Conservation (phyloP, 2,797 vertebrate species). For the Mormyrops boulengeri region DNA sequence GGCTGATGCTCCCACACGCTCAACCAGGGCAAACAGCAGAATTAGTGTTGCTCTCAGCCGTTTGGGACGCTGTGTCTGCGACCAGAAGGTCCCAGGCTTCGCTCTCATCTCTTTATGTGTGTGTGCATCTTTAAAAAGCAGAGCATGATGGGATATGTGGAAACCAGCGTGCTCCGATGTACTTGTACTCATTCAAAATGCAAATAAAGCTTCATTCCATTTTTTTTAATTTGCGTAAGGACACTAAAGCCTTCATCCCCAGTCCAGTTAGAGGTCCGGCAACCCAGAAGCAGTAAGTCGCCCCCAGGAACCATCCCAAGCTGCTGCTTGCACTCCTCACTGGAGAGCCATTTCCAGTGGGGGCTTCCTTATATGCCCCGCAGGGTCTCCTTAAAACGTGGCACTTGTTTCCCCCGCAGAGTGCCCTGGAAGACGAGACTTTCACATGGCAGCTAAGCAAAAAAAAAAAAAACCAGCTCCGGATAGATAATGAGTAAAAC, state of each 20-base stretch:
- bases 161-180: not conserved
- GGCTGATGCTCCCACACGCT: not conserved
- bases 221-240: not conserved
- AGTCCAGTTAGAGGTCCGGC: not conserved
- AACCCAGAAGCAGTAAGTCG: not conserved
- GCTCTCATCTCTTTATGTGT: not conserved
- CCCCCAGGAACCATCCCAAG: not conserved
- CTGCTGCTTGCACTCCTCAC: not conserved
- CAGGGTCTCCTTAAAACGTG: not conserved
- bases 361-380: not conserved
- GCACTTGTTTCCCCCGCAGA: not conserved
- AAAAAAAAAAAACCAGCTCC: not conserved
- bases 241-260: not conserved
- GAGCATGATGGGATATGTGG: not conserved
- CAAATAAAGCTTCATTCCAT: not conserved
- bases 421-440: slow-evolving; percentile 5
- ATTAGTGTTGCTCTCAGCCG: not conserved
- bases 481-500: slow-evolving; percentile 31
- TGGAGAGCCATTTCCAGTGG: not conserved
- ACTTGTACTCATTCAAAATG: not conserved
- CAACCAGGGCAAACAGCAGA: not conserved
- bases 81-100: not conserved
- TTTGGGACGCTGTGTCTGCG: not conserved
- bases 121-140: not conserved
- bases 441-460: not conserved